Evolutionary conservation across 2,888 invertebrate species (phyloP), one percentile per base, ranked within the genome.

Genomic region (Habroteleia sp.): DNA sequence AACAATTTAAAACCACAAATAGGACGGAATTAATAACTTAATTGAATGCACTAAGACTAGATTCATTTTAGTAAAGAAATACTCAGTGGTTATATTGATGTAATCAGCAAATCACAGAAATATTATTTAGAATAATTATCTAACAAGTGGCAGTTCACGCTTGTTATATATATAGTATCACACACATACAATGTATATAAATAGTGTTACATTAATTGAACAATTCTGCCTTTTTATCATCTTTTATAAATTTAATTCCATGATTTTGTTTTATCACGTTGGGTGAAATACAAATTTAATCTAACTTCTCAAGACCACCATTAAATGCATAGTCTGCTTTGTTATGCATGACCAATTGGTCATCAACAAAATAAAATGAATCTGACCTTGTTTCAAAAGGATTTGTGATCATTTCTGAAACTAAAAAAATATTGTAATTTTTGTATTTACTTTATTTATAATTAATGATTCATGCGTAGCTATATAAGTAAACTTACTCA

Each of bases 271-370:
- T 42, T 69, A 69, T 74, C 68, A 74, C 74, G 56, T 52, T 62
- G 10, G 4, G 29, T 48, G 16, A 6, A 58, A 14, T 13, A 48
- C 27, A 29, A 42, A 13, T 41, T 78, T 39, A 79, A 52, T 80
- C 78, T 58, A 77, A 60, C 56, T 96, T 96, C 86, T 89, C 95
- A 13, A 91, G 89, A 79, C 95, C 95, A 69, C 96, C 97, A 84
- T 97, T 95, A 90, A 98, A 99, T 46, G 98, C 97, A 89, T 99
- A 99, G 89, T 98, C 99, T 29, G 99, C 99, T 91, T 99, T 99
- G 90, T 99, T 99, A 91, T 99, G 99, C 98, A 99, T 99, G 77
- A 99, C 96, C 68, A 99, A 92, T 84, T 92, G 92, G 89, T 98
- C 96, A 89, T 99, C 98, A 72, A 99, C 98, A 89, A 99, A 99